phyloP scores from a whole-genome alignment of 2,113 vertebrate genomes.

The Scomber scombrus region DNA sequence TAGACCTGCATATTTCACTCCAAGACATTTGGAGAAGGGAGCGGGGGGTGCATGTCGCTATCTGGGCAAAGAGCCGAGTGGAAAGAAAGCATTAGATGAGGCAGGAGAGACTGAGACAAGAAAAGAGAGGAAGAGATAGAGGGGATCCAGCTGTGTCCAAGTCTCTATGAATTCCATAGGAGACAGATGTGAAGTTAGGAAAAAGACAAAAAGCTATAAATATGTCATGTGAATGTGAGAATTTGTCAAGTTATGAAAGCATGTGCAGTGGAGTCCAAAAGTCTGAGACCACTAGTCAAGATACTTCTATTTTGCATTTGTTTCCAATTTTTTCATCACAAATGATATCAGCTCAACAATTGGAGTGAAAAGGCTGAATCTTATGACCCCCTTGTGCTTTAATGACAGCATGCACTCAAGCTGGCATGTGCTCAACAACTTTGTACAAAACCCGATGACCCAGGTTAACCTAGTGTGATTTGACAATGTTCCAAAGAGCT shows the following conservation, averaged over 20 bases:
- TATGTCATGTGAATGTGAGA: slow-evolving; percentile 42
- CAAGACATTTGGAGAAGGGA: slow-evolving; percentile 61
- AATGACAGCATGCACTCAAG: no score
- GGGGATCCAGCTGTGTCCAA: slow-evolving; percentile 76
- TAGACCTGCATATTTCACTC: slow-evolving; percentile 83
- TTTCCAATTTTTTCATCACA: no score
- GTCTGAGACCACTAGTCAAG: no score
- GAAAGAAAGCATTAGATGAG: slow-evolving; percentile 78
- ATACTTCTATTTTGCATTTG: no score
- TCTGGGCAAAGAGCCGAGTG: slow-evolving; percentile 82
- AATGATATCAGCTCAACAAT: no score
- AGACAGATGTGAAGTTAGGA: slow-evolving; percentile 55
- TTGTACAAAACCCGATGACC: no score
- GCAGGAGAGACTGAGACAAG: slow-evolving; percentile 40
- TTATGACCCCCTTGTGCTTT: no score
- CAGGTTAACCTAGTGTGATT: no score
- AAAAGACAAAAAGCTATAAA: slow-evolving; percentile 59
- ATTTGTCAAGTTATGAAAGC: slow-evolving; percentile 48
- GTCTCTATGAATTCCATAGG: slow-evolving; percentile 62
- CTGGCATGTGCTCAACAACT: no score
- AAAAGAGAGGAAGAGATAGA: slow-evolving; percentile 37
- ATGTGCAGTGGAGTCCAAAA: not conserved
- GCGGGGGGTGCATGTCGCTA: slow-evolving; percentile 60
- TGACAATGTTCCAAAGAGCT: slow-evolving; percentile 43
- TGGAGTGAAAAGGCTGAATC: no score